Evolutionary conservation across 2,113 vertebrate species (phyloP), one percentile per base, ranked within the genome.

Genomic region (Limanda limanda): DNA sequence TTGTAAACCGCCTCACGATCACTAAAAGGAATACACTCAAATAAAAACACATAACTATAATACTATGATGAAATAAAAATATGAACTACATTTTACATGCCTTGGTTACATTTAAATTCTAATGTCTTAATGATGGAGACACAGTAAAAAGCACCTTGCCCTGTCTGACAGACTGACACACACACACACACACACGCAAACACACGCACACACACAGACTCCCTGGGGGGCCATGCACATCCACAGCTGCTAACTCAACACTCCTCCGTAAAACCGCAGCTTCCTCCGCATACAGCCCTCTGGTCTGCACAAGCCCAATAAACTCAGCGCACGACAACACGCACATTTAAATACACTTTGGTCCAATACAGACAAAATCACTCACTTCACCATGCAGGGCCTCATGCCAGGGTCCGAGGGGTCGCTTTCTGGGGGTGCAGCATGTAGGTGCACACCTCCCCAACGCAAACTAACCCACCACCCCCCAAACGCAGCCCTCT

Each of bases 301-400:
- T 23, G 23, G 11, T 54, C 78, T 66, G 71, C 11, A 31, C 48
- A 35, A 66, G 18, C 23, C 35, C 21, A n/a, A 20, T 0, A 2
- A 24, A 51, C 47, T 6, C 4, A 35, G 8, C 14, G 68, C 58
- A 66, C 6, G 76, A 13, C 47, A 7, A 68, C 58, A n/a, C 12
- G n/a, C 58, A 70, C 27, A 42, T 35, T 40, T 62, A 13, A 1
- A 40, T 4, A 61, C 35, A 54, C 35, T 37, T 37, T 3, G 5
- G 3, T 31, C 57, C 1, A 17, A 42, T 1, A 57, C 66, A 51
- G 54, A 67, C 45, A 45, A 14, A 67, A 74, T 6, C 63, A 86
- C 89, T 88, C 88, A 89, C 90, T 84, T 81, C 75, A 77, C 72
- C 42, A 73, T 48, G 69, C 66, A 87, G 91, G 90, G 90, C 89